Evolutionary conservation across 2,888 invertebrate species (phyloP), one percentile per base, ranked within the genome.

Genomic region (Ectemnius lituratus): DNA sequence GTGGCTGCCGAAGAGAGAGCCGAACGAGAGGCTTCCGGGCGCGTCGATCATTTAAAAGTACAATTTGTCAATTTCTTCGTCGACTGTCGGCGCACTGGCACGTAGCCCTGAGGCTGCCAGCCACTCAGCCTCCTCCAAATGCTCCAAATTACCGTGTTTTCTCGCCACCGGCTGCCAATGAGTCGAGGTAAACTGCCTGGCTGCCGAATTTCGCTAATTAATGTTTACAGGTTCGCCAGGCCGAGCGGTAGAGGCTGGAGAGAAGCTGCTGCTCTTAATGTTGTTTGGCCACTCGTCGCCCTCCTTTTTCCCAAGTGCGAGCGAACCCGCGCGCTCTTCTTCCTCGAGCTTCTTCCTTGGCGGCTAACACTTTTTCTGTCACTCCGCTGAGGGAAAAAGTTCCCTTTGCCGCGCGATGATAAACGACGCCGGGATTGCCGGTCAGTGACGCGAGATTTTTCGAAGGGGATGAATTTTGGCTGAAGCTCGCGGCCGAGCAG

Each of bases 21-120:
- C 23, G 23, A 23, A 58, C 58, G 77, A 37, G 63, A 60, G 62
- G 64, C 71, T 73, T 67, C 71, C 65, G 59, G 67, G 67, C 61
- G 62, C 46, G 70, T 78, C 71, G 70, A 83, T 78, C 82, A 76
- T 86, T 84, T 83, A 77, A 81, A 84, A 84, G 81, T 81, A 81
- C 82, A 84, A 86, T 84, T 85, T 83, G 82, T 83, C 83, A 83
- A 85, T 83, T 83, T 78, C 73, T 80, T 84, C 71, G 62, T 67
- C 67, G 60, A 59, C 63, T 66, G 37, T 70, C 61, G 73, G 62
- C 23, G 70, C 57, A 71, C 52, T 74, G 80, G 73, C 77, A 74
- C 69, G 62, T 78, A 80, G 69, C 70, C 71, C 23, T 23, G 3
- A 3, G 23, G 23, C 23, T 23, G 23, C 23, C 23, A 23, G 23